A percentile compares a stretch with the other conserved stretches of the same genome.
Evolutionary conservation across 2,797 vertebrate genomes (phyloP).

Genomic region (Hydrophis major): DNA sequence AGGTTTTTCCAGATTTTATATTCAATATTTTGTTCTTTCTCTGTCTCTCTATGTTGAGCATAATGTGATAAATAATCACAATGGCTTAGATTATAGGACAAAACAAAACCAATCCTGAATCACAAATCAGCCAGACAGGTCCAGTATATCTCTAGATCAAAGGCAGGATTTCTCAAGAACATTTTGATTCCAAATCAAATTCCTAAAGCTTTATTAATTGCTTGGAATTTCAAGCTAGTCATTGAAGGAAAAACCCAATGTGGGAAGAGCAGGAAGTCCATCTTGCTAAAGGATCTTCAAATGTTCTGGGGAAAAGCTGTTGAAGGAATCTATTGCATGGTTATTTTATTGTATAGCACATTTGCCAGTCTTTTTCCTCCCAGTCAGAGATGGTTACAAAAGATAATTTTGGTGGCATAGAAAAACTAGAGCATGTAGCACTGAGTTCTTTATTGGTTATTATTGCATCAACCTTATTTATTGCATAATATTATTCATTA

Average conservation of each 20-base stretch:
- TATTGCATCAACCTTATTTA: background rate
- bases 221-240: background rate
- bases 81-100: background rate
- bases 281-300: background rate
- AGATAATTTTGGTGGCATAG: background rate
- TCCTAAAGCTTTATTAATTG: background rate
- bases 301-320: background rate
- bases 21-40: background rate
- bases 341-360: background rate
- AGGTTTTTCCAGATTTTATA: background rate
- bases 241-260: background rate
- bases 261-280: background rate
- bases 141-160: background rate
- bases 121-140: background rate
- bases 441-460: background rate
- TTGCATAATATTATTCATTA: background rate
- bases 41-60: background rate
- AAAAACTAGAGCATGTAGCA: background rate
- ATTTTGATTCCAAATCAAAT: background rate
- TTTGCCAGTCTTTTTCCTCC: background rate
- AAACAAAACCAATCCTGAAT: background rate
- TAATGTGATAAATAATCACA: background rate
- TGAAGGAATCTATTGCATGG: background rate
- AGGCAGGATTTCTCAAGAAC: background rate
- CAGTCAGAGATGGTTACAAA: background rate